A percentile compares a stretch with the other conserved stretches of the same genome.
These are phyloP conservation scores for Calephelis nemesis DNA, from an alignment of 1,140 invertebrate genomes.

Conservation along the genomic window DNA sequence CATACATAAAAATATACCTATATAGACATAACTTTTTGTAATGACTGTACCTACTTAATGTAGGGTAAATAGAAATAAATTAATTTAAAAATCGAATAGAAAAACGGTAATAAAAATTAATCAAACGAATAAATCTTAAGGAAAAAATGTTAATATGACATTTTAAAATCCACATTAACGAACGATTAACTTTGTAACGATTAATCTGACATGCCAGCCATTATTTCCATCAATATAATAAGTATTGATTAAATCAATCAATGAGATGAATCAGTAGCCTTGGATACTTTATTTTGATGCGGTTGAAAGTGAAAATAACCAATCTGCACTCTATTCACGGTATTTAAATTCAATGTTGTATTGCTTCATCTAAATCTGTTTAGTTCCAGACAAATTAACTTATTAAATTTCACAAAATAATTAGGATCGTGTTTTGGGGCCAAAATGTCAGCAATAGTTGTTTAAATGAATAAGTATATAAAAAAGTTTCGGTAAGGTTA, in stretches of 20 bases:
- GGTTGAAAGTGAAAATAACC: conserved; percentile 7
- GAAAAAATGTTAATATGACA: no score
- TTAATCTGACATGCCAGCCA: conserved; percentile 20
- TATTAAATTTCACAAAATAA: conserved; percentile 58
- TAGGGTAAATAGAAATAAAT: no score
- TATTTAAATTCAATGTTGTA: conserved; percentile 37
- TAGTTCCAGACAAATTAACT: conserved; percentile 40
- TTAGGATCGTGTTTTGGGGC: conserved; percentile 44
- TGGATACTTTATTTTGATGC: conserved; percentile 23
- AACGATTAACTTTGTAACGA: neutral
- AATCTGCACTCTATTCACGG: conserved; percentile 23
- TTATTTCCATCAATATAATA: conserved; percentile 14
- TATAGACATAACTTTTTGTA: no score
- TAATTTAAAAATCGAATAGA: no score
- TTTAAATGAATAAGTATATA: conserved; percentile 39
- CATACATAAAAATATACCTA: no score
- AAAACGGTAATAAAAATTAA: no score
- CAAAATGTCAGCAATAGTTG: conserved; percentile 54
- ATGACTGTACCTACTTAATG: no score
- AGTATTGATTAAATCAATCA: conserved; percentile 18
- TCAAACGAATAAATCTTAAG: no score
- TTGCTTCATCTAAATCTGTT: conserved; percentile 33
- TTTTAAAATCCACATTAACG: no score
- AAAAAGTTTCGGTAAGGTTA: conserved; percentile 63
- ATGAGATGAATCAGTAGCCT: conserved; percentile 24